phyloP scores from a whole-genome alignment of 2,888 invertebrate species.

The Entomobrya proxima region DNA sequence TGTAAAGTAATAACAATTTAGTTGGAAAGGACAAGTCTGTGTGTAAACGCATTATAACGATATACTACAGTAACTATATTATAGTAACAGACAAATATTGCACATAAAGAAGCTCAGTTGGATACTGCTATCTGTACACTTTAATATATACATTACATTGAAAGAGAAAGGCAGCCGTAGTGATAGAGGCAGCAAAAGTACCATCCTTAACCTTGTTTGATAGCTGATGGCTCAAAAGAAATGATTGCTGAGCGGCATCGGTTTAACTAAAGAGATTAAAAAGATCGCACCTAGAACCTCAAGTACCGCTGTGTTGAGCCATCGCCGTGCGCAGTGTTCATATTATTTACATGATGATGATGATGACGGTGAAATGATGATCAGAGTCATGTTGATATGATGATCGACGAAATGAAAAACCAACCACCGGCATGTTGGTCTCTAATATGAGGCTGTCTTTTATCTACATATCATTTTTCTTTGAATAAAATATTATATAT shows the following conservation, averaged over 20 bases:
- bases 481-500: slow-evolving; percentile 1
- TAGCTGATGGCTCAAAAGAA: slow-evolving; percentile 65
- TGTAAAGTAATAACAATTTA: slow-evolving; percentile 14
- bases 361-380: slow-evolving; percentile 27
- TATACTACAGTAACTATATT: neutral
- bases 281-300: slow-evolving; percentile 74
- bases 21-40: slow-evolving; percentile 38
- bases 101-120: slow-evolving; percentile 51
- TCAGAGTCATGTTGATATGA: slow-evolving; percentile 16
- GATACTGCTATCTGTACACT: slow-evolving; percentile 41
- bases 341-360: neutral
- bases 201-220: slow-evolving; percentile 68
- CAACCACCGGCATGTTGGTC: slow-evolving; percentile 59
- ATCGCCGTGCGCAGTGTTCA: slow-evolving; percentile 50
- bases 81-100: neutral
- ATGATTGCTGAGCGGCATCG: slow-evolving; percentile 73
- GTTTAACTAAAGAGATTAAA: slow-evolving; percentile 74
- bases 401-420: slow-evolving; percentile 64
- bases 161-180: slow-evolving; percentile 30
- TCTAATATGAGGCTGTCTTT: slow-evolving; percentile 34
- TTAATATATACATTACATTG: neutral
- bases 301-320: slow-evolving; percentile 70
- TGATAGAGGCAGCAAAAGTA: slow-evolving; percentile 56
- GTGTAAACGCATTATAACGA: neutral
- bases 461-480: slow-evolving; percentile 25